Evolutionary conservation across 2,888 invertebrate species (phyloP).

Genomic region (Agrotis puta): DNA sequence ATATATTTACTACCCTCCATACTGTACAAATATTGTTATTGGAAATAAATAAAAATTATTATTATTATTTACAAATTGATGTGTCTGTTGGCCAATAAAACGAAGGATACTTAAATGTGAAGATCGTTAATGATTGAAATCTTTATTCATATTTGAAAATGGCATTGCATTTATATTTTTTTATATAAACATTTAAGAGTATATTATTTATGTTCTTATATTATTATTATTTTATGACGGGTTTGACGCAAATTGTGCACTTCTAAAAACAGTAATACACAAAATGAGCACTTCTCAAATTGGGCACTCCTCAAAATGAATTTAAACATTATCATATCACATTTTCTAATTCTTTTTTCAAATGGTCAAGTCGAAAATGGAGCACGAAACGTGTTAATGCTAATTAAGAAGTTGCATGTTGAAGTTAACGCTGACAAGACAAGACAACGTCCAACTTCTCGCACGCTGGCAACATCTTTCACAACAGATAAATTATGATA

Average conservation of each 20-base stretch:
- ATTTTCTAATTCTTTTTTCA: no score
- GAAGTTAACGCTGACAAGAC: background rate
- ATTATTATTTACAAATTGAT: conserved; percentile 1
- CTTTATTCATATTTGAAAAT: conserved; percentile 30
- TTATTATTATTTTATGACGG: no score
- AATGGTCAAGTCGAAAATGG: background rate
- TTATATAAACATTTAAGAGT: no score
- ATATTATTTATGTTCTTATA: no score
- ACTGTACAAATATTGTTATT: no score
- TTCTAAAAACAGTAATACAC: no score
- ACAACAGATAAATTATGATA: background rate
- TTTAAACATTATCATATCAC: no score
- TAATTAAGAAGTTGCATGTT: conserved; percentile 4
- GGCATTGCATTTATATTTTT: background rate
- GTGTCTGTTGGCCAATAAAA: conserved; percentile 16
- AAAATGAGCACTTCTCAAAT: no score
- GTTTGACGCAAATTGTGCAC: no score
- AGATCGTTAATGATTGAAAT: conserved; percentile 33
- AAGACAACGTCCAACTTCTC: background rate
- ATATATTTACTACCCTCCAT: no score
- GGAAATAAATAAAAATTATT: no score
- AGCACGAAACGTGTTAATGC: background rate
- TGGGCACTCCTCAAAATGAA: no score
- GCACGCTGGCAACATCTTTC: background rate
- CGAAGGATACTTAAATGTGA: conserved; percentile 46